A percentile compares a stretch with the other conserved stretches of the same genome.
Conservation (phyloP, 2,888 invertebrate species). For the Perizoma affinitatum region DNA sequence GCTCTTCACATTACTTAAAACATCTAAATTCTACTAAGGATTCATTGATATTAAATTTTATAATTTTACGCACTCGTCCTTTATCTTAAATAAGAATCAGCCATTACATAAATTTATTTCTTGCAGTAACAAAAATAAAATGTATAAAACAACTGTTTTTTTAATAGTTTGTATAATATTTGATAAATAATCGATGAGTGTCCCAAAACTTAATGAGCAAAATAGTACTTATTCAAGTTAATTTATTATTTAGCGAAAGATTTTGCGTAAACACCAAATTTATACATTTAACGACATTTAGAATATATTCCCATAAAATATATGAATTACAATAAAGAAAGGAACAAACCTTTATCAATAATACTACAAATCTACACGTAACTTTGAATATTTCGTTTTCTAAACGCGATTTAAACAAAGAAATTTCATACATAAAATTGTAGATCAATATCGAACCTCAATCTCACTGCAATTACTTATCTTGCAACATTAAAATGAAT, state of each 20-base stretch:
- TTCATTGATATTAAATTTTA: neutral
- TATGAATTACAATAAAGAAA: neutral
- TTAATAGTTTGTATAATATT: too few species aligned
- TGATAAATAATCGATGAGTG: neutral
- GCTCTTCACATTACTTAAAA: neutral
- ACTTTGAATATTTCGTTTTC: conserved; percentile 1
- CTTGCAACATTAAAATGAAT: too few species aligned
- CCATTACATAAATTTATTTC: too few species aligned
- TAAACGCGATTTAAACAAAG: conserved; percentile 9
- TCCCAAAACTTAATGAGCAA: neutral
- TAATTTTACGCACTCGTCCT: neutral
- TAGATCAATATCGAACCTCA: conserved; percentile 5
- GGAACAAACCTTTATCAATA: conserved; percentile 8
- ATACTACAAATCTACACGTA: conserved; percentile 17
- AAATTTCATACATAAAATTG: conserved; percentile 29
- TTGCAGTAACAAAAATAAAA: too few species aligned
- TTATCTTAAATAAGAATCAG: too few species aligned
- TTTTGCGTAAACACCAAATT: neutral
- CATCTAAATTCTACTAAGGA: neutral
- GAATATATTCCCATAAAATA: neutral
- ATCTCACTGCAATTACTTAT: too few species aligned
- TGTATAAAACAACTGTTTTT: too few species aligned
- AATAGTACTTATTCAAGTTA: neutral
- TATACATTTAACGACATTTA: conserved; percentile 2
- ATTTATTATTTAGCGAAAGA: neutral